Base-by-base conservation (phyloP, 2,113 vertebrate species). In the Hypanus sabinus region DNA sequence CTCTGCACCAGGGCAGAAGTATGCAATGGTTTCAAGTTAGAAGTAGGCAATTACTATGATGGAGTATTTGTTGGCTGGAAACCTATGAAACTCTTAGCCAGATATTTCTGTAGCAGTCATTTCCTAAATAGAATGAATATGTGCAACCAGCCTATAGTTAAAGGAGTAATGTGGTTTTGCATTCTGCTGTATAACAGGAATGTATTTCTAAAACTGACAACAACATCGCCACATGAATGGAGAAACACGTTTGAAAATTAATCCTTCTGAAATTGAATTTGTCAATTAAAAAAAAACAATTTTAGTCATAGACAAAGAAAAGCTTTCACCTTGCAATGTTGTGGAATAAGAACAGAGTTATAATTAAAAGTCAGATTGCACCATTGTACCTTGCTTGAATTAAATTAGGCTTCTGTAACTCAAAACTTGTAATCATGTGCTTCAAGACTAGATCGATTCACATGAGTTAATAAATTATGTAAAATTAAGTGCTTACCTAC, bases 401-500 rank as follows among this genome's bases (percentile, higher is more conserved):
- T 57, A n/a, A 8, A 33, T 18, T 65, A 33, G 60, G 18, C 85
- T 88, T 88, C 20, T 14, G 5, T n/a, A 30, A 33, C 62, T 12
- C 30, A 16, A 60, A 57, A 57, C 4, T 87, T 33, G 33, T 65
- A 60, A 18, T 65, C 60, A n/a, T 90, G 30, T 18, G 85, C 65
- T 36, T 90, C 85, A 65, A 8, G n/a, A 90, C 16, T n/a, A 90
- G n/a, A 33, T 90, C 27, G 27, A 85, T 57, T 85, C 27, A 5
- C 55, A 65, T 62, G n/a, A 57, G 85, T 88, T 65, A 90, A 16
- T 65, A 65, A 88, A 62, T 65, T 88, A 8, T 20, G n/a, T 18
- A 65, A 14, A 90, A 76, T 12, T 55, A 93, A 73, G 7, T 55
- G 27, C 33, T 97, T 97, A 99, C 99, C 98, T 95, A 98, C 97